phyloP scores from a whole-genome alignment of 1,140 invertebrate genomes.

The Diabrotica undecimpunctata region DNA sequence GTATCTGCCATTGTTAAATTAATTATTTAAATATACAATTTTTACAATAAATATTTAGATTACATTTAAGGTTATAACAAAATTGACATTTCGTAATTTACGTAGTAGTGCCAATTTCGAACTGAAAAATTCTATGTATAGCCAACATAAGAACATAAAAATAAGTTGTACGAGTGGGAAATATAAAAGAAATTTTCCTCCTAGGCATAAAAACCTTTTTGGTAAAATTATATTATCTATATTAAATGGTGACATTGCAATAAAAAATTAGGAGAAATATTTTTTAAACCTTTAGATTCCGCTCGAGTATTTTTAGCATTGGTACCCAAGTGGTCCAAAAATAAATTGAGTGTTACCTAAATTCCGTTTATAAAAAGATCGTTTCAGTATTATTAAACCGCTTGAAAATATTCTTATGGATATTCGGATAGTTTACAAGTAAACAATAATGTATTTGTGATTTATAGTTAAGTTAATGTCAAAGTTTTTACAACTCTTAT shows the following conservation, averaged over 20 bases:
- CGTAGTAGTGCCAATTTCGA: background rate
- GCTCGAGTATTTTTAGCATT: background rate
- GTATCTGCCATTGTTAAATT: conserved; percentile 40
- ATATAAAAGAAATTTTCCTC: background rate
- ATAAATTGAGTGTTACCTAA: background rate
- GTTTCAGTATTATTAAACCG: background rate
- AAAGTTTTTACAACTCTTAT: too few species aligned
- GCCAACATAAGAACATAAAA: background rate
- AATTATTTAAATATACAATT: conserved; percentile 16
- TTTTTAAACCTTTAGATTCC: background rate
- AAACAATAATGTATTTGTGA: too few species aligned
- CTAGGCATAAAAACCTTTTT: too few species aligned
- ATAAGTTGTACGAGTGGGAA: background rate
- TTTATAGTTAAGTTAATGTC: too few species aligned
- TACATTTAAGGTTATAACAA: conserved; percentile 16
- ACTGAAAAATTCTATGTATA: background rate
- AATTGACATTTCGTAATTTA: conserved; percentile 9
- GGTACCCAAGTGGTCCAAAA: conserved; percentile 1
- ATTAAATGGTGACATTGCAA: too few species aligned
- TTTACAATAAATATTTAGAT: conserved; percentile 9
- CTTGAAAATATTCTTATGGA: background rate
- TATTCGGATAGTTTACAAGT: too few species aligned
- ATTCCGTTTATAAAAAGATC: background rate
- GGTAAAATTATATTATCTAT: too few species aligned
- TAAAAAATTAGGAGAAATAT: too few species aligned